Conservation (phyloP, 2,797 vertebrate genomes). For the Rhodeus uyekii region DNA sequence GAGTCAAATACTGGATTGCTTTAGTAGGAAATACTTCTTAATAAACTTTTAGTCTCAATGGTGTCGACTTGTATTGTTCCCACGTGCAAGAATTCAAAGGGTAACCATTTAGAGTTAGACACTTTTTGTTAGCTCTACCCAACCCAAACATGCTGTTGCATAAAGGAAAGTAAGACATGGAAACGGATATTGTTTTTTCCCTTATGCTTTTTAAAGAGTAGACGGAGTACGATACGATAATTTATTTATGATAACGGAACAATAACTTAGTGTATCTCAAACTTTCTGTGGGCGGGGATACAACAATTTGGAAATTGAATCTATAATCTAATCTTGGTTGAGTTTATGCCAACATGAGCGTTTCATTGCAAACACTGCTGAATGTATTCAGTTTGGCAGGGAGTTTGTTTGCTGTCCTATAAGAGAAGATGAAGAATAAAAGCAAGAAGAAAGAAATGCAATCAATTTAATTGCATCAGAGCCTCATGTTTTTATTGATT, state of each 20-base stretch:
- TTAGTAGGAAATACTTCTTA: not conserved
- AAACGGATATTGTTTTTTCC: too few species aligned
- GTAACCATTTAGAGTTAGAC: not conserved
- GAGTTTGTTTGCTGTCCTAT: not conserved
- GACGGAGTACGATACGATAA: not conserved
- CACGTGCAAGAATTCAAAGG: not conserved
- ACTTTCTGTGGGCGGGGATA: not conserved
- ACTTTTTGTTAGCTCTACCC: not conserved
- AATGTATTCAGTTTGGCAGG: constrained; percentile 1
- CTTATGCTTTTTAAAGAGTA: not conserved
- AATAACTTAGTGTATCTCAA: too few species aligned
- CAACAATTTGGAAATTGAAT: not conserved
- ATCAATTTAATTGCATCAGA: constrained; percentile 51
- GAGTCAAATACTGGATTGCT: not conserved
- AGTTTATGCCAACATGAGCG: not conserved
- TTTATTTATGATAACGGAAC: too few species aligned
- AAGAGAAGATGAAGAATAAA: constrained; percentile 20
- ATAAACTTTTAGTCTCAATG: not conserved
- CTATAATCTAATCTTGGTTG: not conserved
- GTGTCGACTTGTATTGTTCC: not conserved
- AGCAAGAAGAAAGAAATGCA: constrained; percentile 40
- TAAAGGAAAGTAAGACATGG: too few species aligned
- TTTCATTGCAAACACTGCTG: not conserved
- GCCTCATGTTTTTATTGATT: constrained; percentile 52
- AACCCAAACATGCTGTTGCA: too few species aligned